Evolutionary conservation across 2,888 invertebrate species (phyloP).

Genomic region (Phragmatobia fuliginosa): DNA sequence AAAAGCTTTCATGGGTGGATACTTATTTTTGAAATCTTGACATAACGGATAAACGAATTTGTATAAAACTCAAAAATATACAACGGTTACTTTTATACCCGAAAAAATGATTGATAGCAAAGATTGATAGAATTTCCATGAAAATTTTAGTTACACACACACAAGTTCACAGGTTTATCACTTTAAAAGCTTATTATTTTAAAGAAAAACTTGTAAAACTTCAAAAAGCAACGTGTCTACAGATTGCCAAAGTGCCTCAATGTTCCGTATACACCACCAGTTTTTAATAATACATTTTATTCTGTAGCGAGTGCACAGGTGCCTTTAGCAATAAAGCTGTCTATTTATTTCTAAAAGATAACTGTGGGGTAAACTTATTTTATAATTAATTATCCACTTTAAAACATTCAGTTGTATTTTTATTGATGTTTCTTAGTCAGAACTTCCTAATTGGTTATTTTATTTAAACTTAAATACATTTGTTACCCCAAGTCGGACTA

Average conservation of each 20-base stretch:
- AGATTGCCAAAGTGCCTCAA: neutral
- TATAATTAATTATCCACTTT: too few relatives aligned
- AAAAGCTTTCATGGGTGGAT: neutral
- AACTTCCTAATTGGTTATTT: too few relatives aligned
- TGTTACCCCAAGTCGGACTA: too few relatives aligned
- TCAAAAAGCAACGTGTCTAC: neutral
- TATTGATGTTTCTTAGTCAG: too few relatives aligned
- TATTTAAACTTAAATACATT: too few relatives aligned
- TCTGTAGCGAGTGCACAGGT: too few relatives aligned
- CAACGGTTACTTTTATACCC: neutral
- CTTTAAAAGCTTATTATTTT: neutral
- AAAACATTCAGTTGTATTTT: too few relatives aligned
- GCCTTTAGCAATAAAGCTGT: too few relatives aligned
- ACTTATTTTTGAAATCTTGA: neutral
- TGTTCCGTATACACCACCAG: too few relatives aligned
- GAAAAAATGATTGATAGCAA: neutral
- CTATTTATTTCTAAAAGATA: too few relatives aligned
- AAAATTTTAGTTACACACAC: neutral
- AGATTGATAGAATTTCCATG: neutral
- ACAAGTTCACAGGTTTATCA: neutral
- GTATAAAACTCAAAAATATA: neutral
- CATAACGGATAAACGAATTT: neutral
- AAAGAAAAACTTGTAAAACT: too few relatives aligned
- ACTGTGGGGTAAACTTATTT: too few relatives aligned
- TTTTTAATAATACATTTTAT: neutral